phyloP scores from a whole-genome alignment of 2,797 vertebrate genomes.

The Agapornis canus region DNA sequence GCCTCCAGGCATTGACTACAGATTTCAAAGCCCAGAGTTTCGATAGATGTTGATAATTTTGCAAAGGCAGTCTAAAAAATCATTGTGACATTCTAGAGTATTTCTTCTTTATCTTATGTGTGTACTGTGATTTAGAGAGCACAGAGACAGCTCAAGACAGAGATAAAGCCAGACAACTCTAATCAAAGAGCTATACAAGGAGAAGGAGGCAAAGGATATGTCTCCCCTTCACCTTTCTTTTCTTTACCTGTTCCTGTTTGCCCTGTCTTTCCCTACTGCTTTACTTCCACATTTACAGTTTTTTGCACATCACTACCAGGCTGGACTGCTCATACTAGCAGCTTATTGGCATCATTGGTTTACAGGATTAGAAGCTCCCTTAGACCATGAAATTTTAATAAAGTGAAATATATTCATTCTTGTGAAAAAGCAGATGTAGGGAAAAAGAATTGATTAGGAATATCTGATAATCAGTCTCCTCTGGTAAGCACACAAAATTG shows the following conservation, averaged over 20 bases:
- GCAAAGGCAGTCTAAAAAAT: not conserved
- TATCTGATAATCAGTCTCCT: constrained; percentile 28
- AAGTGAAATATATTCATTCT: constrained; percentile 5
- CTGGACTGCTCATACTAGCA: not conserved
- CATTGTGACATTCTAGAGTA: not conserved
- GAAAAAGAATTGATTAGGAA: constrained; percentile 52
- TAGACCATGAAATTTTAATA: constrained; percentile 46
- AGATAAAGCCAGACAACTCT: not conserved
- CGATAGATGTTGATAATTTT: not conserved
- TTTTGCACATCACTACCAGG: not conserved
- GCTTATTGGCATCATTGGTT: constrained; percentile 17
- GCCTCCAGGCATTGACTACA: not conserved
- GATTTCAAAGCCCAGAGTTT: not conserved
- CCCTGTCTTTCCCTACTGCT: not conserved
- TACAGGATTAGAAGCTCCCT: not conserved
- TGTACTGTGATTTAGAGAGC: not conserved
- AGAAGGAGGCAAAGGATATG: not conserved
- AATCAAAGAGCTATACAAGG: not conserved
- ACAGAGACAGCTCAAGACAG: not conserved
- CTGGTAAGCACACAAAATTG: constrained; percentile 23
- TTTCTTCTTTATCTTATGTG: not conserved
- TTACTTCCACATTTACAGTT: not conserved
- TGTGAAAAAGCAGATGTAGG: constrained; percentile 14
- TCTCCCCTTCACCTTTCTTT: not conserved
- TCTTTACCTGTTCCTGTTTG: not conserved